A percentile compares a stretch with the other conserved stretches of the same genome.
phyloP scores from a whole-genome alignment of 2,888 invertebrate species.

The Merodon equestris region DNA sequence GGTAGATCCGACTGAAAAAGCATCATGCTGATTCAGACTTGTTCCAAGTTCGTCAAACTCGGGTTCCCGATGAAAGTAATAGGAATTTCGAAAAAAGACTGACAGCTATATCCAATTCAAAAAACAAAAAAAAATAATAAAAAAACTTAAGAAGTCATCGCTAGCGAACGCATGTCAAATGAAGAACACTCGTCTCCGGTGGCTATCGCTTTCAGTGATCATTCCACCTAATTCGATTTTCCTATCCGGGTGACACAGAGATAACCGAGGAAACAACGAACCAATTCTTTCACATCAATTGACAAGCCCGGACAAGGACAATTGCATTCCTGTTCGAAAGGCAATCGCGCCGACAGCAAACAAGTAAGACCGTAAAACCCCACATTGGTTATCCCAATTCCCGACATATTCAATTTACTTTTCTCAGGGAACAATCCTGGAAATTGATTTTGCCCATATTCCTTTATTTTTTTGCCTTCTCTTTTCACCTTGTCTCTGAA shows the following conservation, averaged over 20 bases:
- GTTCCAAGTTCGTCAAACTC: too few species aligned
- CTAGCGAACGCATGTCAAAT: too few species aligned
- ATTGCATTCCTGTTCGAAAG: neutral
- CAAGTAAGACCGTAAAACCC: neutral
- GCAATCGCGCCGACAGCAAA: conserved; percentile 28
- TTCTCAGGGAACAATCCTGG: conserved; percentile 28
- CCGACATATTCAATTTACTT: conserved; percentile 58
- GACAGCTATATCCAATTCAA: too few species aligned
- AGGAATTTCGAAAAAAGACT: too few species aligned
- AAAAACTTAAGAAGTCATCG: too few species aligned
- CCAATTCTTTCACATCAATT: conserved; percentile 4
- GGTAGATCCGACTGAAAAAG: too few species aligned
- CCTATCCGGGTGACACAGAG: neutral
- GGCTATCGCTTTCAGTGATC: too few species aligned
- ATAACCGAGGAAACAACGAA: neutral
- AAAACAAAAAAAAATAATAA: too few species aligned
- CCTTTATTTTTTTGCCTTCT: conserved; percentile 5
- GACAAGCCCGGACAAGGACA: conserved; percentile 5
- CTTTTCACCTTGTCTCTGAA: conserved; percentile 30
- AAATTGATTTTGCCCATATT: conserved; percentile 61
- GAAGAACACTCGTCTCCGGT: too few species aligned
- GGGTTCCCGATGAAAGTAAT: too few species aligned
- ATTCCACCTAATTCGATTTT: too few species aligned
- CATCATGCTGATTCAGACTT: too few species aligned
- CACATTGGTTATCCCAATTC: conserved; percentile 19